Conservation (phyloP, 2,113 vertebrate genomes). For the Aspidoscelis tigris region DNA sequence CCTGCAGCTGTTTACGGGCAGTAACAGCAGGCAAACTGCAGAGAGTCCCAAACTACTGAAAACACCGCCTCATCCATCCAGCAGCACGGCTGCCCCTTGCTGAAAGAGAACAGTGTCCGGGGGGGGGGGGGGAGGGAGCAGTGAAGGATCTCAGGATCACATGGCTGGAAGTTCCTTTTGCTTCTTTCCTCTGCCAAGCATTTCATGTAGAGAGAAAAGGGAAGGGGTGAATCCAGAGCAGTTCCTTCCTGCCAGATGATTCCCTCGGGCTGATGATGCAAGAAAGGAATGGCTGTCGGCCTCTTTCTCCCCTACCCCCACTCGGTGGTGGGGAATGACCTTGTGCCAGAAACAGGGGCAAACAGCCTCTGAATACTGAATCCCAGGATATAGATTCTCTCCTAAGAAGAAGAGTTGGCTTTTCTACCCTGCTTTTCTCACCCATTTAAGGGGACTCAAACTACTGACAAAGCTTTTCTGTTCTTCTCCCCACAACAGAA, state of each 20-base stretch:
- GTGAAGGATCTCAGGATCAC: not conserved
- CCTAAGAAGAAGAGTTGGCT: too few species aligned
- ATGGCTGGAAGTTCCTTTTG: not conserved
- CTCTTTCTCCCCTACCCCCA: not conserved
- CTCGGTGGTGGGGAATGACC: not conserved
- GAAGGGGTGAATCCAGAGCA: not conserved
- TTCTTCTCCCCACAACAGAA: too few species aligned
- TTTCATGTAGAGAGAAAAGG: not conserved
- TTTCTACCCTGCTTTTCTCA: too few species aligned
- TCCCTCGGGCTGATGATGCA: not conserved
- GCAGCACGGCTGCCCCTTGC: not conserved
- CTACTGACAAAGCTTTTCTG: too few species aligned
- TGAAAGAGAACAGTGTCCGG: not conserved
- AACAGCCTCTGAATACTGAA: not conserved
- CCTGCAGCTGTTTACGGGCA: not conserved
- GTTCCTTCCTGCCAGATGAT: conserved; percentile 7
- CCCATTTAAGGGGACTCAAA: too few species aligned
- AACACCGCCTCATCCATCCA: not conserved
- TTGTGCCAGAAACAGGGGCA: not conserved
- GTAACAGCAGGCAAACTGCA: not conserved
- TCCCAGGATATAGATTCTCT: not conserved
- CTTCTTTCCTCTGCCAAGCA: not conserved
- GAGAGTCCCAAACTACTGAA: not conserved
- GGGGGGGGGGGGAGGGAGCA: not conserved
- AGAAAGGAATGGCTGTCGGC: not conserved